Conservation (phyloP, 2,113 vertebrate species). For the Apeltes quadracus region DNA sequence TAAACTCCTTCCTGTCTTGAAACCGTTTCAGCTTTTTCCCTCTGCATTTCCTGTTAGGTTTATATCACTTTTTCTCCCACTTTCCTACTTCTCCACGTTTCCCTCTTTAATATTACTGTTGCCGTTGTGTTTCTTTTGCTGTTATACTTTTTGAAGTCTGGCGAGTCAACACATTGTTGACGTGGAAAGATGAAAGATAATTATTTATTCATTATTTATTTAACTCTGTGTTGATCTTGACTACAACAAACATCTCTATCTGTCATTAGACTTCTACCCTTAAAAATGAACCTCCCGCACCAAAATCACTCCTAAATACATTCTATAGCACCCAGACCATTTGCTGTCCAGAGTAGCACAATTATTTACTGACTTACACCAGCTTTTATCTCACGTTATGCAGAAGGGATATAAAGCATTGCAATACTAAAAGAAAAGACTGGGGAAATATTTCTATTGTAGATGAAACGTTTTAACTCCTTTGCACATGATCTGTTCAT, state of each 20-base stretch:
- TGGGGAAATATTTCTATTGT: too few relatives aligned
- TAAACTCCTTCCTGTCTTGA: conserved; percentile 14
- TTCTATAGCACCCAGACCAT: background rate
- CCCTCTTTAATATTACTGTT: background rate
- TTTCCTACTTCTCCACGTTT: background rate
- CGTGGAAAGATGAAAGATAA: background rate
- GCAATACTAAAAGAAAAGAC: background rate
- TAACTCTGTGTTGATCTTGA: background rate
- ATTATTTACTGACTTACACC: background rate
- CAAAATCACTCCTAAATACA: background rate
- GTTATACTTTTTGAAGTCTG: background rate
- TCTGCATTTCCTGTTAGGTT: background rate
- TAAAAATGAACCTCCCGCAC: background rate
- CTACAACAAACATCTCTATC: background rate
- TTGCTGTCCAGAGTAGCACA: too few relatives aligned
- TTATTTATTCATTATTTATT: background rate
- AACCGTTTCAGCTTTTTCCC: conserved; percentile 9
- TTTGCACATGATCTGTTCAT: too few relatives aligned
- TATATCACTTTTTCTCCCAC: background rate
- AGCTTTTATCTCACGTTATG: background rate
- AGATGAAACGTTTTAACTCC: too few relatives aligned
- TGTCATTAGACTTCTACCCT: background rate
- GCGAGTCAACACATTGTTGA: background rate
- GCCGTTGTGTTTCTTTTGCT: background rate
- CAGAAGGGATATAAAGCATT: background rate